Conservation (phyloP, 2,888 invertebrate genomes). For the Chaetogeoica ovagalla region DNA sequence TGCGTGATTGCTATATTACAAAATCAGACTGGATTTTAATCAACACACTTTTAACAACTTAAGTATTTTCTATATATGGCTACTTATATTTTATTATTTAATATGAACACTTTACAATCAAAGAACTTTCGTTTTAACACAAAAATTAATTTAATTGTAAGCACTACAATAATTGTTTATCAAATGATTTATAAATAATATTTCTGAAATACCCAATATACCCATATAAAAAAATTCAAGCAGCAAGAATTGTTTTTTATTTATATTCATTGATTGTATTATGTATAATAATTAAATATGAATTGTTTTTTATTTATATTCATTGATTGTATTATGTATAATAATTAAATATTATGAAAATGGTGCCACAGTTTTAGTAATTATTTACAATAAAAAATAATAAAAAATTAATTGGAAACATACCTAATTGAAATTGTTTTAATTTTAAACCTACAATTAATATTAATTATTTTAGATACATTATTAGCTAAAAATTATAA, state of each 20-base stretch:
- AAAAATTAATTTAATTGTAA: too few relatives aligned
- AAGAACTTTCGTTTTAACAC: too few relatives aligned
- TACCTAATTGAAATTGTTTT: background rate
- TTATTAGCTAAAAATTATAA: too few relatives aligned
- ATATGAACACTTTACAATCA: too few relatives aligned
- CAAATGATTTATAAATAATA: too few relatives aligned
- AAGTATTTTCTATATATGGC: background rate
- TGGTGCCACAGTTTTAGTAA: background rate
- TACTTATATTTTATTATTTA: background rate
- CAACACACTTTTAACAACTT: constrained; percentile 1
- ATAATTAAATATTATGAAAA: background rate
- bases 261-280: background rate
- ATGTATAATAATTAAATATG: background rate
- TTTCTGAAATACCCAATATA: too few relatives aligned
- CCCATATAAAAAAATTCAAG: too few relatives aligned
- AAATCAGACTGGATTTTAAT: background rate
- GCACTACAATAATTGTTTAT: too few relatives aligned
- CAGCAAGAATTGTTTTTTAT: too few relatives aligned
- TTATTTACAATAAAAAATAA: background rate
- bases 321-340: background rate
- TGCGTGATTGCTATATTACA: constrained; percentile 62
- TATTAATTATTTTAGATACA: too few relatives aligned
- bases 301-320: too few relatives aligned
- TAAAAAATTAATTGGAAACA: background rate
- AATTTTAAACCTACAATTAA: background rate